Evolutionary conservation across 2,113 vertebrate species (phyloP).

Genomic region (Channa argus): DNA sequence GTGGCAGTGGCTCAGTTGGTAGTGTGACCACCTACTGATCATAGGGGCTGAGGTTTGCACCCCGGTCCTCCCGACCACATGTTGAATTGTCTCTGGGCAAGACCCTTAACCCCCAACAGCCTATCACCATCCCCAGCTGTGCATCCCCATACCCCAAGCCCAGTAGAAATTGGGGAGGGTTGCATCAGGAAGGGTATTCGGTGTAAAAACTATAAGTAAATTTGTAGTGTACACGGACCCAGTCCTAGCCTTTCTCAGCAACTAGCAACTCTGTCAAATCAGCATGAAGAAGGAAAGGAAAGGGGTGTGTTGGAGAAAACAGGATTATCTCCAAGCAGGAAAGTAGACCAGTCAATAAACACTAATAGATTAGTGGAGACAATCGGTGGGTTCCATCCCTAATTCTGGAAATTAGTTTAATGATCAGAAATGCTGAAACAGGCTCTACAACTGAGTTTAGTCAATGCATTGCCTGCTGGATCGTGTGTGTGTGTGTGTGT

Average conservation of each 20-base stretch:
- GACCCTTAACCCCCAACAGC: no score
- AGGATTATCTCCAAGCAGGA: constrained; percentile 72
- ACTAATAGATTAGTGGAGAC: constrained; percentile 72
- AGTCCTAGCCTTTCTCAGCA: constrained; percentile 51
- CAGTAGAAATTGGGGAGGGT: no score
- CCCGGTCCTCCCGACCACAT: no score
- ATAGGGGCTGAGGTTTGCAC: no score
- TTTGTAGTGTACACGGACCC: no score
- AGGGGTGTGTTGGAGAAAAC: constrained; percentile 55
- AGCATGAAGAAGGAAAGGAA: constrained; percentile 63
- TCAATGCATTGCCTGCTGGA: constrained; percentile 29
- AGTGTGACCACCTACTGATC: no score
- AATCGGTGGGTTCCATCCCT: constrained; percentile 47
- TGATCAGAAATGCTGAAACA: constrained; percentile 76
- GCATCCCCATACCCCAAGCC: no score
- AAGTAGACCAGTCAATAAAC: constrained; percentile 74
- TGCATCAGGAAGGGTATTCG: no score
- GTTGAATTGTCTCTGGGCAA: no score
- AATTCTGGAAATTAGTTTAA: constrained; percentile 77
- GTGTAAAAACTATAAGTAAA: no score
- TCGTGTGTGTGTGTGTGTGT: background rate
- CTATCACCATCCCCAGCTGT: no score
- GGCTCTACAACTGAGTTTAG: constrained; percentile 49
- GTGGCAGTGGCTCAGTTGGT: no score
- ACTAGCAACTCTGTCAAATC: constrained; percentile 67